Evolutionary conservation across 2,797 vertebrate species (phyloP), one percentile per base, ranked within the genome.

Genomic region (Hydrolagus colliei): DNA sequence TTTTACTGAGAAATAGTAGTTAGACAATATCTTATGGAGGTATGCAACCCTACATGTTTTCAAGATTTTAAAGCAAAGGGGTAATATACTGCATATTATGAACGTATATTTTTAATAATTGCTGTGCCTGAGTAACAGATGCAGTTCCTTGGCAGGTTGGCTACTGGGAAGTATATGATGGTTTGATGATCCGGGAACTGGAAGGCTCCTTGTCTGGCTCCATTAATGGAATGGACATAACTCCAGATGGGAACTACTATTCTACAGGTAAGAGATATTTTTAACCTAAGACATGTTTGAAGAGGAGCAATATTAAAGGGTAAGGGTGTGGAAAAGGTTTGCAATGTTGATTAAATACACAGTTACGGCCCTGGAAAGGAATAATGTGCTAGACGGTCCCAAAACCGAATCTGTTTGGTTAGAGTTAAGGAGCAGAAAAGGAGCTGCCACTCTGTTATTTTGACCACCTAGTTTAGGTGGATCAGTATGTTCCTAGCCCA

Each of bases 81-180:
- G 3, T 52, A 84, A 20, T 9, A 35, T 41, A 20, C 18, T n/a
- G 22, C 35, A 77, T 9, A 59, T 77, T 5, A 27, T 8, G 14
- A 9, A 59, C 9, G n/a, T 59, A 61, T 20, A n/a, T 59, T 16
- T 4, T 61, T 77, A 1, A 59, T 18, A 12, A 52, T 0, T 20
- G 22, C 65, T 65, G 27, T 67, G 4, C 18, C 18, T 68, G 62
- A 82, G 11, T 35, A 12, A 41, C 20, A 4, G 14, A 82, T 41
- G 18, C 32, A 41, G 20, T 52, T 71, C 20, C 10, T 68, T 79
- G 41, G 35, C 67, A 98, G 97, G 91, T 97, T 41, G 91, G 89
- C 18, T 98, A 96, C 93, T 97, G 97, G 96, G 95, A 97, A 11
- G 93, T 96, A 32, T 94, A 89, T 67, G 94, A 96, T 0, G 96